Evolutionary conservation across 2,113 vertebrate genomes (phyloP).

Genomic region (Sinocyclocheilus anophthalmus): DNA sequence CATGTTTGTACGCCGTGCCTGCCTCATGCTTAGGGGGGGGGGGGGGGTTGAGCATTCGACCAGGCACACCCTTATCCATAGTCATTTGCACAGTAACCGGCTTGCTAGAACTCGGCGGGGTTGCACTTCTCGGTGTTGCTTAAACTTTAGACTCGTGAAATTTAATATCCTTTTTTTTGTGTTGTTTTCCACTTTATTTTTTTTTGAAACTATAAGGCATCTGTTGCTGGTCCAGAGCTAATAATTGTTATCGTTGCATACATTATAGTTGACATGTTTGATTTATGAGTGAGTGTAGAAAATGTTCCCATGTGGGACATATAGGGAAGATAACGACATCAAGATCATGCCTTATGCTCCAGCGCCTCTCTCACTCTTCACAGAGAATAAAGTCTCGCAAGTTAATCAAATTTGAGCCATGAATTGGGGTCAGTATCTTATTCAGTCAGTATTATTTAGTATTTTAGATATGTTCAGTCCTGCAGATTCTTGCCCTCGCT

Average conservation of each 20-base stretch:
- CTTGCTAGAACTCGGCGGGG: background rate
- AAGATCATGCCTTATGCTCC: slow-evolving; percentile 48
- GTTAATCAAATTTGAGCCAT: background rate
- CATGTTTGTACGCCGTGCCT: background rate
- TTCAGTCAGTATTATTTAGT: background rate
- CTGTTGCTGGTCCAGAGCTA: slow-evolving; percentile 76
- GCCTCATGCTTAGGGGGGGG: background rate
- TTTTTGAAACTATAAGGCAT: slow-evolving; percentile 69
- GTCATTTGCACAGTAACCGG: background rate
- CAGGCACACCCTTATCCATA: background rate
- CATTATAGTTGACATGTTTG: slow-evolving; percentile 79
- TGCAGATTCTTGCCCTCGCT: background rate
- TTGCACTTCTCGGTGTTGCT: background rate
- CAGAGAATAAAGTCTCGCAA: background rate
- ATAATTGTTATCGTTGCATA: too few species aligned
- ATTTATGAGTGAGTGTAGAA: slow-evolving; percentile 75
- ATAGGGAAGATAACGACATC: slow-evolving; percentile 75
- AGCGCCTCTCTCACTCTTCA: slow-evolving; percentile 52
- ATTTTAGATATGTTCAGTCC: background rate
- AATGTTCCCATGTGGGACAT: slow-evolving; percentile 80
- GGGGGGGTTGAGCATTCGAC: background rate
- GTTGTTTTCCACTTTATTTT: background rate
- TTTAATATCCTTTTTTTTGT: background rate
- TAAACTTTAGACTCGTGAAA: background rate
- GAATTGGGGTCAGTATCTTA: background rate